These are phyloP conservation scores for Calonectris borealis DNA, from an alignment of 2,113 vertebrate genomes.

Conservation along the genomic window DNA sequence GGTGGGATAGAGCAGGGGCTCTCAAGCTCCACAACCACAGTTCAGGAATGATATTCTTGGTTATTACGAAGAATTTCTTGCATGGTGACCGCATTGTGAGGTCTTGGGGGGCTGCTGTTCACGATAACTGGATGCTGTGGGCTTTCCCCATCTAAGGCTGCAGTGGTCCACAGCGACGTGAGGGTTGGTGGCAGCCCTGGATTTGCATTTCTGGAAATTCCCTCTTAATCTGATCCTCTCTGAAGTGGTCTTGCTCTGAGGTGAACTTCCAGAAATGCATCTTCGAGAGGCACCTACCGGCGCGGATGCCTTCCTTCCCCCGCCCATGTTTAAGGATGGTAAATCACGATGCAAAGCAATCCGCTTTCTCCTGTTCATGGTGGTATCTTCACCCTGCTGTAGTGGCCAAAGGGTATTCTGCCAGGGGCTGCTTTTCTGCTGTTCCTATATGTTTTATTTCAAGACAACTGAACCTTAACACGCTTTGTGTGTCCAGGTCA, in stretches of 20 bases:
- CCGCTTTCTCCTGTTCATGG: background rate
- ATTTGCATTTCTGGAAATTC: conserved; percentile 15
- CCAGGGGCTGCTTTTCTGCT: conserved; percentile 42
- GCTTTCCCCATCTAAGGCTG: background rate
- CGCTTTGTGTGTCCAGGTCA: conserved; percentile 85
- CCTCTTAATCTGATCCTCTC: background rate
- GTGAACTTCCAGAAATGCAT: background rate
- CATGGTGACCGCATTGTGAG: background rate
- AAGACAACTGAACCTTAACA: conserved; percentile 70
- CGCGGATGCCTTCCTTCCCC: background rate
- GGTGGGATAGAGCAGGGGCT: background rate
- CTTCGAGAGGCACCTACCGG: background rate
- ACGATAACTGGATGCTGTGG: background rate
- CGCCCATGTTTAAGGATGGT: background rate
- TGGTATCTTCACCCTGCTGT: background rate
- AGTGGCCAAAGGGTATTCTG: background rate
- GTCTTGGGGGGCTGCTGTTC: background rate
- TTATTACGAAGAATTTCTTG: background rate
- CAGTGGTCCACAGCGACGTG: background rate
- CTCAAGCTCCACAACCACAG: background rate
- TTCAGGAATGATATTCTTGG: background rate
- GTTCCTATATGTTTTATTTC: conserved; percentile 34
- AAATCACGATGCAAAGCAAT: background rate
- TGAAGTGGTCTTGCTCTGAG: background rate
- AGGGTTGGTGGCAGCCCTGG: background rate